These are phyloP conservation scores for Hypena proboscidalis DNA, from an alignment of 2,888 invertebrate genomes.

Conservation along the genomic window DNA sequence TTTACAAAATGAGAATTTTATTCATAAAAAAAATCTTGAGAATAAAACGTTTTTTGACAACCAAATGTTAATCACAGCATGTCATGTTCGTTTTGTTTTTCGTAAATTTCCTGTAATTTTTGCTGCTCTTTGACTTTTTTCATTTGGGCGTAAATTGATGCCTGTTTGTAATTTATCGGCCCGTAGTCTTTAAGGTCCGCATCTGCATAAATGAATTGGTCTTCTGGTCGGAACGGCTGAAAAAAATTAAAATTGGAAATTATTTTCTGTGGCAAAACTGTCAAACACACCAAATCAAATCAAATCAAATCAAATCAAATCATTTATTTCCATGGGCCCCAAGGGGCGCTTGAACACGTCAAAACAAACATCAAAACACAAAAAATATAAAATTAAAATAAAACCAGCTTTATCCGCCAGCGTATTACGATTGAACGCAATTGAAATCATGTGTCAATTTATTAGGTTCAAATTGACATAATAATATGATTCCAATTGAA, in stretches of 20 bases:
- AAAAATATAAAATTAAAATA: too few relatives aligned
- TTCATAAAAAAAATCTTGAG: conserved; percentile 4
- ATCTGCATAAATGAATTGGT: conserved; percentile 94
- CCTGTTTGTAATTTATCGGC: conserved; percentile 96
- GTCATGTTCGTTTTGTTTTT: conserved; percentile 72
- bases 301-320: too few relatives aligned
- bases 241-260: conserved; percentile 40
- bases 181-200: conserved; percentile 96
- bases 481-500: too few relatives aligned
- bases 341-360: too few relatives aligned
- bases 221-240: conserved; percentile 93
- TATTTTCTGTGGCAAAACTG: too few relatives aligned
- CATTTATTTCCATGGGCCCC: too few relatives aligned
- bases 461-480: too few relatives aligned
- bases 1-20: conserved; percentile 1
- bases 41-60: conserved; percentile 24
- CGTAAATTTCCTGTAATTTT: conserved; percentile 75
- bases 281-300: too few relatives aligned
- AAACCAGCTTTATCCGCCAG: too few relatives aligned
- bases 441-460: too few relatives aligned
- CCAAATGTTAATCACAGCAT: conserved; percentile 59
- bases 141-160: conserved; percentile 92
- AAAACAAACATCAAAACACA: too few relatives aligned
- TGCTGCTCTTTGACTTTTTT: conserved; percentile 87
- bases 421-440: too few relatives aligned